A percentile compares a stretch with the other conserved stretches of the same genome.
Evolutionary conservation across 2,113 vertebrate species (phyloP).

Genomic region (Rallus limicola): DNA sequence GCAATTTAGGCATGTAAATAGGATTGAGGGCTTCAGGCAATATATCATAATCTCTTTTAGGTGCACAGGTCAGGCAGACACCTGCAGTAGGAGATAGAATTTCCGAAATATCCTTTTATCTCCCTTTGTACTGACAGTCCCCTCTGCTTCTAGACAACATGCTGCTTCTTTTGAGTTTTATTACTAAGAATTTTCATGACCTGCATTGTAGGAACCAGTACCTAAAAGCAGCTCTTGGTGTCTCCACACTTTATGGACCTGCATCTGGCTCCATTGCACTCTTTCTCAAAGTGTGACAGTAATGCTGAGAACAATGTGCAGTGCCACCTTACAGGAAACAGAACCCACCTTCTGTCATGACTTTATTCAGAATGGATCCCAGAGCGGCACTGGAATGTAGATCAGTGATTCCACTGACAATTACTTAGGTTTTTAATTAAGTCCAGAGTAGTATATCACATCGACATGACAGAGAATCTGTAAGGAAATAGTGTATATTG

Average conservation of each 20-base stretch:
- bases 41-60: neutral
- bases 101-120: neutral
- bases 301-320: neutral
- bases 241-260: neutral
- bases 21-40: accelerated
- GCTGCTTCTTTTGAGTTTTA: neutral
- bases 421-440: neutral
- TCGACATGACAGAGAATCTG: neutral
- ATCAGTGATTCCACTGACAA: neutral
- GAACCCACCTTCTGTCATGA: neutral
- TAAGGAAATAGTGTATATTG: neutral
- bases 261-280: neutral
- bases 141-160: neutral
- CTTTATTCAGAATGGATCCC: neutral
- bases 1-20: neutral
- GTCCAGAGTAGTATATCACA: neutral
- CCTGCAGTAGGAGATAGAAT: neutral
- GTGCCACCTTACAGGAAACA: neutral
- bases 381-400: neutral
- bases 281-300: neutral
- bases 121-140: neutral
- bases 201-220: neutral
- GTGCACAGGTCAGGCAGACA: neutral
- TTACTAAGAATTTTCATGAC: neutral
- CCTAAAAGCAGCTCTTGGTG: neutral